Evolutionary conservation across 2,113 vertebrate species (phyloP).

Genomic region (Rhynchomys soricoides): DNA sequence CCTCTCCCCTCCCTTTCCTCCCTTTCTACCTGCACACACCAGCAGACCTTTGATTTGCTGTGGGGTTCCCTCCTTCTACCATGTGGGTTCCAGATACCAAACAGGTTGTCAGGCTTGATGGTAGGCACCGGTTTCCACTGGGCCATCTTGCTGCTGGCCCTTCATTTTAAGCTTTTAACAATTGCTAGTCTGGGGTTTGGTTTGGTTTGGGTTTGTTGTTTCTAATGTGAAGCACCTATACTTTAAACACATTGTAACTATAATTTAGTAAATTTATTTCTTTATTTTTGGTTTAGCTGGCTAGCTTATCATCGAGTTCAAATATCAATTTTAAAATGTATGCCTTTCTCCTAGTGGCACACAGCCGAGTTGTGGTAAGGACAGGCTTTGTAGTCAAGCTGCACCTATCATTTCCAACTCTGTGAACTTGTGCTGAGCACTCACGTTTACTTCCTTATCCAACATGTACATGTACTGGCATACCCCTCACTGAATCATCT

Average conservation of each 20-base stretch:
- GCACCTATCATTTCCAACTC: neutral
- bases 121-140: neutral
- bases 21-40: neutral
- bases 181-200: constrained; percentile 1
- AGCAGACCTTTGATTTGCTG: neutral
- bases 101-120: neutral
- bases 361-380: neutral
- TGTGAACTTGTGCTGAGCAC: constrained; percentile 2
- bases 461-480: neutral
- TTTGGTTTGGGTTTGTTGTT: constrained; percentile 33
- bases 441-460: neutral
- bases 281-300: constrained; percentile 30
- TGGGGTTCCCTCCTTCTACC: neutral
- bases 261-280: constrained; percentile 3
- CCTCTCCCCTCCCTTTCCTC: neutral
- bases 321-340: constrained; percentile 20
- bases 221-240: neutral
- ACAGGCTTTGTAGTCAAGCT: neutral
- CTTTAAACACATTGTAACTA: constrained; percentile 34
- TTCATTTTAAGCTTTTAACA: neutral
- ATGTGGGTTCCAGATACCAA: neutral
- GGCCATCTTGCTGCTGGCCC: neutral
- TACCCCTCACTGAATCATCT: neutral
- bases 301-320: constrained; percentile 2
- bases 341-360: neutral